Evolutionary conservation across 2,888 invertebrate genomes (phyloP), one percentile per base, ranked within the genome.

Genomic region (Cosmia pyralina): DNA sequence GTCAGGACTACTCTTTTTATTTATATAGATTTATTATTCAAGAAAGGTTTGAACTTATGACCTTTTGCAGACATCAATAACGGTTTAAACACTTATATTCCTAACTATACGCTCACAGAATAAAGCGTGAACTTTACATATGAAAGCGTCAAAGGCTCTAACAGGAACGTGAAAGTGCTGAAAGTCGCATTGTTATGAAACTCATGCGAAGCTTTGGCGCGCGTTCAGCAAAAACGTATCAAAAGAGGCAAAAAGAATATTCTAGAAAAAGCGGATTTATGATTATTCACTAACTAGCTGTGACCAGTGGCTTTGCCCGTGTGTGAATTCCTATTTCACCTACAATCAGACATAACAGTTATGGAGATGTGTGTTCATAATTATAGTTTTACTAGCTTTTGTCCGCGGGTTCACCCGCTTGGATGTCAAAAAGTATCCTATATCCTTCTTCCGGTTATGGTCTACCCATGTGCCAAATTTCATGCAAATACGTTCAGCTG

Each of bases 171-270:
- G 38, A 73, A 80, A 72, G 50, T 76, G 79, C 79, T 80, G 75
- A 75, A 79, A 79, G 80, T 72, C 69, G 69, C 81, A 82, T 84
- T 82, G 82, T 82, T 81, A 84, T 82, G 72, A 84, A 81, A 71
- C 75, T 69, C 77, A 62, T 58, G 81, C 76, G 71, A 72, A 73
- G 77, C 77, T 48, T 69, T 69, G 15, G 57, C 53, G 55, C 69
- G 70, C 41, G 67, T 75, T 81, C 64, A 83, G 60, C 28, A 70
- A 75, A 38, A 82, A 53, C 62, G 48, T 77, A 79, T 71, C 60
- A 77, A 72, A 82, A 59, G 53, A 46, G 34, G 28, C 4, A 64
- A 68, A 69, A 79, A 60, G 11, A 69, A 73, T 74, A 55, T 64
- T 57, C 5, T 3, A n/a, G 75, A 63, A 69, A 83, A 81, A 60